Percentiles rank a stretch among this genome's conserved stretches.
Evolutionary conservation across 2,113 vertebrate genomes (phyloP).

Genomic region (Paradisaea rubra): DNA sequence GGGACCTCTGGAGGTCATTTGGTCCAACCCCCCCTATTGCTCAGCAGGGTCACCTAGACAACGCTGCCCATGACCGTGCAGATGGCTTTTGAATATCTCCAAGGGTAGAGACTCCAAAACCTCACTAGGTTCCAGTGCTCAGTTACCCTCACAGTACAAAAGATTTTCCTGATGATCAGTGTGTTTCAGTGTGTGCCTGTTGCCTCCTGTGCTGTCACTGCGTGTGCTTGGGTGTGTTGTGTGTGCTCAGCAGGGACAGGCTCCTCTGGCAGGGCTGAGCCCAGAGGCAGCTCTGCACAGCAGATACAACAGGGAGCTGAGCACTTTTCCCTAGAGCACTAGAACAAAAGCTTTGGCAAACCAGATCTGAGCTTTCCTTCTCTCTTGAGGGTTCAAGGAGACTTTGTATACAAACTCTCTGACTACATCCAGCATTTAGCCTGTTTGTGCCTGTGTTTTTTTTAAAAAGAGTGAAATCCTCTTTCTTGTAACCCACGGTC

Average conservation of each 20-base stretch:
- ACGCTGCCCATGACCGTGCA: not conserved
- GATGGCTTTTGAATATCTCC: not conserved
- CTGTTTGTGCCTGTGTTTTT: not conserved
- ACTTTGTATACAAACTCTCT: not conserved
- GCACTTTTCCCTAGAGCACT: not conserved
- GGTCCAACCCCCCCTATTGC: rapidly evolving
- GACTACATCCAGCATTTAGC: not conserved
- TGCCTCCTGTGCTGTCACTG: not conserved
- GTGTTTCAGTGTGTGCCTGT: not conserved
- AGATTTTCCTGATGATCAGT: not conserved
- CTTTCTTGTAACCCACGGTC: not conserved
- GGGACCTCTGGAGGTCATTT: not conserved
- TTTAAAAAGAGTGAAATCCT: not conserved
- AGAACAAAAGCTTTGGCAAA: not conserved
- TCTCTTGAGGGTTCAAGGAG: not conserved
- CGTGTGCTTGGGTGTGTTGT: not conserved
- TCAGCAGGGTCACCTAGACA: not conserved
- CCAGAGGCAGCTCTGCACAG: not conserved
- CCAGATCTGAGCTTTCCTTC: not conserved
- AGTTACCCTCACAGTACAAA: not conserved
- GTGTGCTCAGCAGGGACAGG: not conserved
- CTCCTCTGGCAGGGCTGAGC: not conserved
- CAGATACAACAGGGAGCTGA: not conserved
- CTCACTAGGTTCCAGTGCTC: not conserved
- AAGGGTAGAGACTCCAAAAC: not conserved